These are phyloP conservation scores for Parapristionchus giblindavisi DNA, from an alignment of 2,888 invertebrate genomes.

Conservation along the genomic window DNA sequence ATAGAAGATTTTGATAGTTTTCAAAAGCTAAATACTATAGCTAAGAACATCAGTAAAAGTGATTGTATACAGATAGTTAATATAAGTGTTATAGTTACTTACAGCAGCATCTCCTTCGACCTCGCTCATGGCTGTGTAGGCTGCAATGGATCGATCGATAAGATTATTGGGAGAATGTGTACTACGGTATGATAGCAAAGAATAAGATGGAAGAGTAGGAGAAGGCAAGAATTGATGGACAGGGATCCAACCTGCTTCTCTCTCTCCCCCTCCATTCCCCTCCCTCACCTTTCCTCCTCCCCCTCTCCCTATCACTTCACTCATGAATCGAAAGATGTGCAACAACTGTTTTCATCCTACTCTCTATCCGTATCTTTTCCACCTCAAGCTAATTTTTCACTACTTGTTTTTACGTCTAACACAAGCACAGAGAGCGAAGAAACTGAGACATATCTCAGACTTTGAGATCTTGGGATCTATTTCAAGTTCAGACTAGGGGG, in stretches of 20 bases:
- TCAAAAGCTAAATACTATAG: too few species aligned
- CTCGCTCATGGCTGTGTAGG: constrained; percentile 14
- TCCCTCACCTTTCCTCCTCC: too few species aligned
- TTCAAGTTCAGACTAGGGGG: too few species aligned
- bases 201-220: neutral
- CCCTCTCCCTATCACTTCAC: too few species aligned
- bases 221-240: neutral
- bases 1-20: too few species aligned
- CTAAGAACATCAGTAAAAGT: neutral
- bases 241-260: neutral
- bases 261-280: neutral
- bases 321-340: too few species aligned
- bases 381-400: too few species aligned
- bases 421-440: too few species aligned
- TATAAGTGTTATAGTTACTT: neutral
- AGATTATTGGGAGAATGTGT: neutral
- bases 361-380: neutral
- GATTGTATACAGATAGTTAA: neutral
- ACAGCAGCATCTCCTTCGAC: constrained; percentile 21
- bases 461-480: too few species aligned
- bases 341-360: too few species aligned
- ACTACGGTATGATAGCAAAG: neutral
- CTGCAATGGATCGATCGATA: constrained; percentile 8
- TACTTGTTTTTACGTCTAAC: too few species aligned
- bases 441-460: too few species aligned